Base-by-base conservation (phyloP, 2,888 invertebrate genomes). In the Lamellibrachia satsuma region DNA sequence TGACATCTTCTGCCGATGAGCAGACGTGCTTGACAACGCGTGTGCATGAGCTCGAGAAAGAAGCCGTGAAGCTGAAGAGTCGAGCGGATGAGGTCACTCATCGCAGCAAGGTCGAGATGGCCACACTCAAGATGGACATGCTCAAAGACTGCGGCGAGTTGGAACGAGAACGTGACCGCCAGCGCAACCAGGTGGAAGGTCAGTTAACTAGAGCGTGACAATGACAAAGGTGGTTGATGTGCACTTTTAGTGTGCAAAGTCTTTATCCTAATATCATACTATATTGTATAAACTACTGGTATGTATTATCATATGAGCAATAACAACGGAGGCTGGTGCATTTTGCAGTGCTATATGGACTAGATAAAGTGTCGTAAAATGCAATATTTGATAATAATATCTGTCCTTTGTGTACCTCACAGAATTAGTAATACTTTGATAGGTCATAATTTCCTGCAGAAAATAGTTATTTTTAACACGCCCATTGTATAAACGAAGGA, bases 71-170 rank as follows among this genome's bases (percentile, higher is more conserved):
- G 22, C 94, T 95, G 92, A 95, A 94, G 93, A 95, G 95, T 93
- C 94, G 95, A 52, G 94, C 95, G 3, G 96, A 96, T 91, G 96
- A 96, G 93, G 93, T 95, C 39, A 93, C 94, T 2, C 96, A 92
- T 55, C 94, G 94, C 92, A 90, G 95, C 92, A 95, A 96, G 93
- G 95, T 96, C 22, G 96, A 96, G 91, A 91, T 96, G 8, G 95
- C 96, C 3, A 95, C 96, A 93, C 93, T 96, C 27, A 96, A 96
- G 93, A 95, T 96, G 95, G 95, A 96, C n/a, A 95, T 96, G 95
- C 93, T 96, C 91, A 95, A 95, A 94, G 95, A 96, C 93, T 93
- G 95, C 27, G 96, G 96, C 39, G 96, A 96, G 55, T 93, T 96
- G 52, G 96, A 96, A 94, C 94, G 96, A 91, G 96, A 96, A 52